phyloP scores from a whole-genome alignment of 2,888 invertebrate genomes.

The Digitonthophagus gazella region DNA sequence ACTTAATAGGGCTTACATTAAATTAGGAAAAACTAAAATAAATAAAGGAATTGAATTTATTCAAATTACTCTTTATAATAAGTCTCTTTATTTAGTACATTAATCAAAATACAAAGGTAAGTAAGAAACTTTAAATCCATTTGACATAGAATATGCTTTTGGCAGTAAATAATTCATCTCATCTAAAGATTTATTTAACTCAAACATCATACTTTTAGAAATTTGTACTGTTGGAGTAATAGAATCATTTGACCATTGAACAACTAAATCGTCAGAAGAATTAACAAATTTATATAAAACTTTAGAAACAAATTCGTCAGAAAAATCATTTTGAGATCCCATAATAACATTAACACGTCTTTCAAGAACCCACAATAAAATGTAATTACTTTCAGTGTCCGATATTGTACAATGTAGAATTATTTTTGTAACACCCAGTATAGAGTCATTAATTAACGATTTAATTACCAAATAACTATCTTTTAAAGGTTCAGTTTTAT shows the following conservation, averaged over 20 bases:
- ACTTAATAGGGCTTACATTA: too few relatives aligned
- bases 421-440: slow-evolving; percentile 57
- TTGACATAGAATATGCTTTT: slow-evolving; percentile 55
- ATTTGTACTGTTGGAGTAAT: slow-evolving; percentile 56
- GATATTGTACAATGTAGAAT: slow-evolving; percentile 55
- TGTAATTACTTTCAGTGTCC: slow-evolving; percentile 52
- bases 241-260: slow-evolving; percentile 57
- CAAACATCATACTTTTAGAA: slow-evolving; percentile 59
- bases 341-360: slow-evolving; percentile 57
- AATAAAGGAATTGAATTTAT: not conserved
- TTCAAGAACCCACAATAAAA: slow-evolving; percentile 64
- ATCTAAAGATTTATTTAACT: slow-evolving; percentile 57
- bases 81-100: too few relatives aligned
- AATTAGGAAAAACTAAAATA: too few relatives aligned
- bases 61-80: too few relatives aligned
- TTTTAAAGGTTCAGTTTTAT: slow-evolving; percentile 42
- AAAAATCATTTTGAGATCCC: slow-evolving; percentile 45
- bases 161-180: slow-evolving; percentile 59
- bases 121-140: slow-evolving; percentile 61
- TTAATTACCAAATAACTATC: slow-evolving; percentile 59
- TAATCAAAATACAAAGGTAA: slow-evolving; percentile 42
- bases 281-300: slow-evolving; percentile 57
- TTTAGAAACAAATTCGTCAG: slow-evolving; percentile 56
- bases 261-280: slow-evolving; percentile 51
- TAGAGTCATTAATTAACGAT: slow-evolving; percentile 54